phyloP scores from a whole-genome alignment of 2,113 vertebrate species.

The Ailurus styani region DNA sequence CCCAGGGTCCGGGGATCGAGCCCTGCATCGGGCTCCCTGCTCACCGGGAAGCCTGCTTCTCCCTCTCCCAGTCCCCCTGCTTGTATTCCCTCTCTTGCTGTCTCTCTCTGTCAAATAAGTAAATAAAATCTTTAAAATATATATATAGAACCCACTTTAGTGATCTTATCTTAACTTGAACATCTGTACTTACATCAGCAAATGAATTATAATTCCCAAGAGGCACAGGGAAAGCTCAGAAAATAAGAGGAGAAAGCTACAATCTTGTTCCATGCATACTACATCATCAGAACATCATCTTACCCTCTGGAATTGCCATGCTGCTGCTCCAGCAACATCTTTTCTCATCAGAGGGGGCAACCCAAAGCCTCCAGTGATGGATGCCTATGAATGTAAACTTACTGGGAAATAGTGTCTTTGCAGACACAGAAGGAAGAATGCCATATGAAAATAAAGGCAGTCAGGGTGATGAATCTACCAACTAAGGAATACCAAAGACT shows the following conservation, averaged over 20 bases:
- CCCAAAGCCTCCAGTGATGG: not conserved
- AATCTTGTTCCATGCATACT: not conserved
- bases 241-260: not conserved
- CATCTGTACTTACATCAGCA: not conserved
- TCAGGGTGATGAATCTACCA: not conserved
- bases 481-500: not conserved
- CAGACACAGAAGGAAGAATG: not conserved
- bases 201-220: not conserved
- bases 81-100: no score
- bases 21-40: no score
- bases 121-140: no score
- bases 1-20: no score
- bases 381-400: not conserved
- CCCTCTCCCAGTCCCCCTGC: no score
- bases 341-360: not conserved
- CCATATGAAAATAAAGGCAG: not conserved
- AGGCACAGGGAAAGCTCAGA: not conserved
- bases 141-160: not conserved
- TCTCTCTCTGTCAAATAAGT: no score
- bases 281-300: not conserved
- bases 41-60: no score
- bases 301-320: not conserved
- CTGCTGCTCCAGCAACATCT: not conserved
- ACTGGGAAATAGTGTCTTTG: not conserved
- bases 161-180: not conserved